Percentiles rank a stretch among this genome's conserved stretches.
Conservation (phyloP, 2,888 invertebrate genomes). For the Lycophotia porphyrea region DNA sequence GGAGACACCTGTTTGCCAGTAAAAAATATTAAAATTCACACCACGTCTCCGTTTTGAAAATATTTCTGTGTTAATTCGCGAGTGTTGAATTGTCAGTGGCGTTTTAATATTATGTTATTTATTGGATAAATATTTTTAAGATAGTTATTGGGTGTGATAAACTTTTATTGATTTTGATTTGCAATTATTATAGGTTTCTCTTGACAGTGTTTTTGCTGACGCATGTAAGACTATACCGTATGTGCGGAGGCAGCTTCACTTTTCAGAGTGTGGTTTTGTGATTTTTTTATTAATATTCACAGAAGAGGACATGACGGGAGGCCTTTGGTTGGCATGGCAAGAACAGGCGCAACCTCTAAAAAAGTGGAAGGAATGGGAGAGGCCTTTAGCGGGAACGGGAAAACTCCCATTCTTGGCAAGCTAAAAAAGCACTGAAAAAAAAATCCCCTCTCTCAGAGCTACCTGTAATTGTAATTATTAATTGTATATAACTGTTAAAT, state of each 20-base stretch:
- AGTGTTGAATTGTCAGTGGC: constrained; percentile 40
- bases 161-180: constrained; percentile 5
- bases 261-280: background rate
- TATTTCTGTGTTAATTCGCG: constrained; percentile 49
- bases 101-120: constrained; percentile 38
- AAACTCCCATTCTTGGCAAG: too few relatives aligned
- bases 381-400: too few relatives aligned
- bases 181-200: constrained; percentile 8
- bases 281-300: background rate
- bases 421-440: too few relatives aligned
- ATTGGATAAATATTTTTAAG: constrained; percentile 8
- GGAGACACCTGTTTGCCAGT: constrained; percentile 74
- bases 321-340: background rate
- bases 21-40: constrained; percentile 54
- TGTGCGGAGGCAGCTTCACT: background rate
- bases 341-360: too few relatives aligned
- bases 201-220: background rate
- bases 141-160: background rate
- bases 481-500: background rate
- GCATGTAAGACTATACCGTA: background rate
- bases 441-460: too few relatives aligned
- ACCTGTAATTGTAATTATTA: too few relatives aligned
- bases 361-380: too few relatives aligned
- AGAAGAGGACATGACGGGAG: background rate
- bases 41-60: constrained; percentile 40